Conservation (phyloP, 2,888 invertebrate genomes). For the Caenorhabditis afra region DNA sequence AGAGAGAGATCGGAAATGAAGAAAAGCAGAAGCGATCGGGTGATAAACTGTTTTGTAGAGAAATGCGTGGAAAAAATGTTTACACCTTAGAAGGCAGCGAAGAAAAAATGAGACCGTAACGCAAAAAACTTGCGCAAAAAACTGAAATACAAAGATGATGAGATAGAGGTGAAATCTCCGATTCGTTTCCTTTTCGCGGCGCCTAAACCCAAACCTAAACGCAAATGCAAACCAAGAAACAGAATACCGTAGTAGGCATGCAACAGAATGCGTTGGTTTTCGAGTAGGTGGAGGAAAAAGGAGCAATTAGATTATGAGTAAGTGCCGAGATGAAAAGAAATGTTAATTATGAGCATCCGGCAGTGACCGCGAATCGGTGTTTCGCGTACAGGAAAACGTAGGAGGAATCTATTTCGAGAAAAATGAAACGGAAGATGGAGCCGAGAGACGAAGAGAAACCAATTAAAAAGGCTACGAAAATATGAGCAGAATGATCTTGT, state of each 20-base stretch:
- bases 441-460: constrained; percentile 28
- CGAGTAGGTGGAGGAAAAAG: constrained; percentile 18
- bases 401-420: constrained; percentile 44
- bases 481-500: constrained; percentile 24
- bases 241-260: constrained; percentile 27
- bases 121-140: constrained; percentile 57
- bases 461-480: constrained; percentile 45
- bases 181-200: constrained; percentile 26
- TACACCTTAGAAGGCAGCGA: constrained; percentile 32
- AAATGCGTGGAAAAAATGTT: constrained; percentile 26
- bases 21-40: constrained; percentile 4
- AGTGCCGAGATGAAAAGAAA: constrained; percentile 38
- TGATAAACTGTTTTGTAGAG: constrained; percentile 21
- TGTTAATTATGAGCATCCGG: constrained; percentile 46
- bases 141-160: constrained; percentile 58
- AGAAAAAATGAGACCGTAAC: constrained; percentile 49
- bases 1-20: not conserved
- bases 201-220: constrained; percentile 27
- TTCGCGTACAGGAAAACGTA: constrained; percentile 54
- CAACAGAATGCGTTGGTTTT: not conserved
- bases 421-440: not conserved
- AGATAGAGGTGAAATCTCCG: constrained; percentile 38
- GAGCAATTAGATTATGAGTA: constrained; percentile 32
- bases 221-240: constrained; percentile 17
- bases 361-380: constrained; percentile 30